Evolutionary conservation across 53 echinoderm and acorn worm species (phyloP).

Genomic region (Astropecten irregularis): DNA sequence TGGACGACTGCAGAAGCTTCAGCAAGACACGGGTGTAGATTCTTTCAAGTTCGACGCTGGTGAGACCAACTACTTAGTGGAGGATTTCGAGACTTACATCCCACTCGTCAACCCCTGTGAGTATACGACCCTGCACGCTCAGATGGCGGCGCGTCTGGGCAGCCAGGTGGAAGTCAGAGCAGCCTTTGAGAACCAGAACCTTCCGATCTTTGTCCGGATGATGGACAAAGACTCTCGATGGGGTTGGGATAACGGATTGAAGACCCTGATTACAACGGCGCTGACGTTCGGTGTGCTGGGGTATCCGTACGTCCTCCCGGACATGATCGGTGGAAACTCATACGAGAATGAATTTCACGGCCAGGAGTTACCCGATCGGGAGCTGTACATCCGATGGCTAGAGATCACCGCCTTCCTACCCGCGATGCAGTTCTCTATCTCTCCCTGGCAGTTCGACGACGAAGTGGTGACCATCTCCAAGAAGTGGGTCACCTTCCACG

Average conservation of each 20-base stretch:
- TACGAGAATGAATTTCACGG: conserved; percentile 79
- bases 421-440: conserved; percentile 95
- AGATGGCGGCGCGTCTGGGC: conserved; percentile 81
- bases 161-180: conserved; percentile 81
- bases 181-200: conserved; percentile 82
- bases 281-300: conserved; percentile 85
- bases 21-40: conserved; percentile 68
- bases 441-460: conserved; percentile 92
- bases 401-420: conserved; percentile 64
- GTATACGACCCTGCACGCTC: conserved; percentile 77
- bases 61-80: conserved; percentile 83
- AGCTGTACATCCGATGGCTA: conserved; percentile 42
- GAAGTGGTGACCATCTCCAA: conserved; percentile 77
- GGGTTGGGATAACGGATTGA: conserved; percentile 89
- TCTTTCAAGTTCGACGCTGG: conserved; percentile 96
- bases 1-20: conserved; percentile 63
- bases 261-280: conserved; percentile 84
- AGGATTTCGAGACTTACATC: conserved; percentile 63
- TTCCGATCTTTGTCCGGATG: conserved; percentile 88
- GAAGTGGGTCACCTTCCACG: conserved; percentile 85
- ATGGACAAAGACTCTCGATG: conserved; percentile 96
- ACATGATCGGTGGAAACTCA: conserved; percentile 95
- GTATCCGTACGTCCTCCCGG: conserved; percentile 87
- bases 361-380: conserved; percentile 58
- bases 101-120: conserved; percentile 77